Percentiles rank a stretch among this genome's conserved stretches.
Evolutionary conservation across 2,797 vertebrate genomes (phyloP).

Genomic region (Leuciscus waleckii): DNA sequence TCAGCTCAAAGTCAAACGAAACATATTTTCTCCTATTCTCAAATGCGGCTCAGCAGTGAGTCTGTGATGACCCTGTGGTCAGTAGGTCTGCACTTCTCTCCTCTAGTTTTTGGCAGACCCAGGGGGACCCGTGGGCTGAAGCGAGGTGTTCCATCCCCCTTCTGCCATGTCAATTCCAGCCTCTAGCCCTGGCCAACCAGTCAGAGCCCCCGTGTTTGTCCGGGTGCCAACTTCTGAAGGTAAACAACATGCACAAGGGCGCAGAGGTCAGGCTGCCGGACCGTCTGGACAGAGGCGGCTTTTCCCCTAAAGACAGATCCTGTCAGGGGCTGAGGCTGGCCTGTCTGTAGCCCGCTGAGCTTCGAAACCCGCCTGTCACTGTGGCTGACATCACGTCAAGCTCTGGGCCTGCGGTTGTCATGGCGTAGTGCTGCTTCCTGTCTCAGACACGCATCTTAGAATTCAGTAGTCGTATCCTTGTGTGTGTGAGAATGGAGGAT

Average conservation of each 20-base stretch:
- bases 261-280: constrained; percentile 70
- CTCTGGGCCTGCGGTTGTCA: constrained; percentile 68
- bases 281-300: constrained; percentile 65
- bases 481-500: constrained; percentile 43
- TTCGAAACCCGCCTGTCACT: constrained; percentile 66
- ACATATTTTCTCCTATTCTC: constrained; percentile 13
- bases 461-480: constrained; percentile 59
- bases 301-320: constrained; percentile 71
- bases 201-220: constrained; percentile 61
- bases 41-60: constrained; percentile 47
- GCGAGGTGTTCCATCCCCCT: constrained; percentile 69
- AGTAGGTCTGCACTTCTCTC: constrained; percentile 67
- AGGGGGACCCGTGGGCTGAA: constrained; percentile 69
- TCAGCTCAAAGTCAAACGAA: constrained; percentile 49
- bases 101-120: constrained; percentile 73
- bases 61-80: constrained; percentile 71
- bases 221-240: constrained; percentile 70
- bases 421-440: constrained; percentile 57
- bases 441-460: constrained; percentile 64
- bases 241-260: constrained; percentile 75
- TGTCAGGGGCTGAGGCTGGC: constrained; percentile 73
- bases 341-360: constrained; percentile 69
- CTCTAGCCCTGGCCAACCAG: constrained; percentile 68
- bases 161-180: constrained; percentile 73
- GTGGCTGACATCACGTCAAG: constrained; percentile 71